Base-by-base conservation (phyloP, 2,888 invertebrate species). In the Caenorhabditis zanzibari region DNA sequence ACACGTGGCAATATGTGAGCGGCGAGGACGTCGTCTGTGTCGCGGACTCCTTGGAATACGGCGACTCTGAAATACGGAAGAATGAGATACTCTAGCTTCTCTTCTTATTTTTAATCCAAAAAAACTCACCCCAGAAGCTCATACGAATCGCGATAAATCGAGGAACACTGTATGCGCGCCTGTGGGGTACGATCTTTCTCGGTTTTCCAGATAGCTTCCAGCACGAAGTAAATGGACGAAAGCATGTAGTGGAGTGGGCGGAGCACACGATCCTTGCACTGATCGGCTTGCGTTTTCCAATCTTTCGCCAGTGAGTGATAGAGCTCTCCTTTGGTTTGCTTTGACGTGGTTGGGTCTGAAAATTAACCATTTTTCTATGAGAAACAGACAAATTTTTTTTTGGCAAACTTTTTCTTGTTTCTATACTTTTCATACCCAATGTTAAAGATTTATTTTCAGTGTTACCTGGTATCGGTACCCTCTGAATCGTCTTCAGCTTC, bases 1-100 rank as follows among this genome's bases (percentile, higher is more conserved):
- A 83, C 28, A 9, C 83, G 47, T 22, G 83, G 83, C 58, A 83
- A 41, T 4, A 83, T 26, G 16, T 83, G 83, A n/a, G 59, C 76
- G n/a, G 72, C 80, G 9, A 80, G 10, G 3, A 52, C 14, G 47
- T 83, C 83, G 12, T 75, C 68, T 0, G 83, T 47, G 7, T 77
- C 74, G 4, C 76, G 72, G 26, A 82, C 16, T 5, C 56, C 54
- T 64, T 79, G 79, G 10, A 56, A 63, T 1, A 74, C 61, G 5
- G 66, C 82, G 3, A 64, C 59, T 32, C 77, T 77, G 77, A 10
- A 77, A 77, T 22, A n/a, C 22, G 19, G 24, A 7, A 14, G 14
- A 14, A 19, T 54, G 14, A 5, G 14, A 2, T 10, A 26, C 32
- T 32, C 32, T 32, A n/a, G 32, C 32, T 4, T 32, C 32, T 32